A percentile compares a stretch with the other conserved stretches of the same genome.
Evolutionary conservation across 2,797 vertebrate genomes (phyloP).

Genomic region (Poeciliopsis gracilis): DNA sequence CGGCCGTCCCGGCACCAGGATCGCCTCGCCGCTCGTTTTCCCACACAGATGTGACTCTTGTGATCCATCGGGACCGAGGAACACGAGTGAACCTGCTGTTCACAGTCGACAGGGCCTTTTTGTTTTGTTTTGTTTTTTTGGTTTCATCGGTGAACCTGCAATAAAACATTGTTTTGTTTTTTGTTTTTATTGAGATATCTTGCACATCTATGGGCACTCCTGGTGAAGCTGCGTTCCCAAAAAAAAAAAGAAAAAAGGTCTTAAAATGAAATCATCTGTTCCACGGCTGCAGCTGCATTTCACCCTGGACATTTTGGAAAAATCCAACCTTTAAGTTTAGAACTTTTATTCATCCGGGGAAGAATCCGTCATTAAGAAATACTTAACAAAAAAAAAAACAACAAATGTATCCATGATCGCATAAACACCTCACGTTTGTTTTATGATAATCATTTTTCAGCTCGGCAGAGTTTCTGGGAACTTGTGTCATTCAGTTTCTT

Average conservation of each 20-base stretch:
- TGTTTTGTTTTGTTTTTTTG: conserved; percentile 24
- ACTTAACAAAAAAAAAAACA: background rate
- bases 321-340: background rate
- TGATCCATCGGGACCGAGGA: conserved; percentile 34
- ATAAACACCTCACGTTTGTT: background rate
- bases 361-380: background rate
- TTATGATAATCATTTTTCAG: background rate
- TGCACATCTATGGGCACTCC: background rate
- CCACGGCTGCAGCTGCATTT: background rate
- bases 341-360: background rate
- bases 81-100: conserved; percentile 7
- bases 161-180: background rate
- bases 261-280: background rate
- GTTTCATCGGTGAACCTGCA: conserved; percentile 19
- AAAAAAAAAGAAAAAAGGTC: background rate
- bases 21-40: conserved; percentile 15
- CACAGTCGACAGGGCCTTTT: conserved; percentile 31
- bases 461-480: background rate
- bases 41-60: conserved; percentile 46
- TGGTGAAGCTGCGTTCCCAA: background rate
- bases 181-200: background rate
- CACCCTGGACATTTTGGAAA: background rate
- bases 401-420: too few species aligned
- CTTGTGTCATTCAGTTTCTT: background rate
- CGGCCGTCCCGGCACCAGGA: conserved; percentile 14